These are phyloP conservation scores for Dipus sagitta DNA, from an alignment of 2,797 vertebrate species.

Conservation along the genomic window DNA sequence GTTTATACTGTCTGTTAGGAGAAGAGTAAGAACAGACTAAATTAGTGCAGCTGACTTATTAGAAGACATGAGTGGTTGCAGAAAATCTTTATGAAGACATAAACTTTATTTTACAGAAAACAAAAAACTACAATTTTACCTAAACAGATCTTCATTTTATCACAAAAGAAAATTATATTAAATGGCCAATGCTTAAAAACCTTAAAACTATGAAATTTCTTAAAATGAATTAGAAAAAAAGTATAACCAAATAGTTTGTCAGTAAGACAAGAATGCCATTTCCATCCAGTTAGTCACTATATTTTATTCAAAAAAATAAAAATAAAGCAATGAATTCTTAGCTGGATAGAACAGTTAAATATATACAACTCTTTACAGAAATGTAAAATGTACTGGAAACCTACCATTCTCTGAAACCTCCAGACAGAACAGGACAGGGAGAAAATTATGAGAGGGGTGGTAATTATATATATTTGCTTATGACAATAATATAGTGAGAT, in stretches of 20 bases:
- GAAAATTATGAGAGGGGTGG: neutral
- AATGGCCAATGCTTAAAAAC: neutral
- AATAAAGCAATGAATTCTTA: conserved; percentile 2
- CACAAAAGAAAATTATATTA: neutral
- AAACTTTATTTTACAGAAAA: conserved; percentile 42
- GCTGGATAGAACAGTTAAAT: neutral
- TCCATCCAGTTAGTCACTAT: neutral
- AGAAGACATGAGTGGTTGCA: conserved; percentile 14
- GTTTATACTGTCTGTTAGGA: conserved; percentile 51
- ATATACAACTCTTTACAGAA: neutral
- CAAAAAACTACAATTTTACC: conserved; percentile 12
- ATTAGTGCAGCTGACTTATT: conserved; percentile 53
- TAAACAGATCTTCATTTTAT: conserved; percentile 10
- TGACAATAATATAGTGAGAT: neutral
- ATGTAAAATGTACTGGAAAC: conserved; percentile 13
- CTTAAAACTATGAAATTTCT: conserved; percentile 13
- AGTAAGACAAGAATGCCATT: neutral
- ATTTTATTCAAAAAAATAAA: conserved; percentile 46
- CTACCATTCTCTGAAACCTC: neutral
- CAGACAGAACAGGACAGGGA: neutral
- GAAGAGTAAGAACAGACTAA: conserved; percentile 39
- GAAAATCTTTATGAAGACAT: neutral
- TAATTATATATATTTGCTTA: neutral
- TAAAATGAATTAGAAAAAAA: neutral
- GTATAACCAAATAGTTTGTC: conserved; percentile 1